Conservation (phyloP, 2,888 invertebrate species). For the Piscicola geometra region DNA sequence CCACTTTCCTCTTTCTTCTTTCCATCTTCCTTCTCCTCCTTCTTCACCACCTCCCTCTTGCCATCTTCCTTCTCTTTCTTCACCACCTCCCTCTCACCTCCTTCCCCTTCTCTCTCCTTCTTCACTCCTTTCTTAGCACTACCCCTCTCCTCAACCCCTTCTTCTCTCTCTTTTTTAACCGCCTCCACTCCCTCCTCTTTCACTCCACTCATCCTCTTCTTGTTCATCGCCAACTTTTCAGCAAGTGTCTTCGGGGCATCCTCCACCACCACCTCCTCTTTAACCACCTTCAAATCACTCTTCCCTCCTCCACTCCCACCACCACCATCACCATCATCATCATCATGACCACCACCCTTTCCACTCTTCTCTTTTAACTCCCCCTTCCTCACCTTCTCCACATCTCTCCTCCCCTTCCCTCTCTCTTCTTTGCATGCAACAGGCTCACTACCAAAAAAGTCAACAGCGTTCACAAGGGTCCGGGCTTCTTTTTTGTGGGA, state of each 20-base stretch:
- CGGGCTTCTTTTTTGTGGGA: slow-evolving; percentile 10
- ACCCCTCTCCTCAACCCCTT: background rate
- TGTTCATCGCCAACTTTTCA: background rate
- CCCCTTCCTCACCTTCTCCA: background rate
- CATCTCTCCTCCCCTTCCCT: background rate
- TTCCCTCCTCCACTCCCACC: too few relatives aligned
- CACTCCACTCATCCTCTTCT: background rate
- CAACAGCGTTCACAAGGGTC: slow-evolving; percentile 42
- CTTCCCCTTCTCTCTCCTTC: background rate
- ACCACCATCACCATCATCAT: too few relatives aligned
- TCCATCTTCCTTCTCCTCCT: background rate
- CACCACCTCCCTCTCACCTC: background rate
- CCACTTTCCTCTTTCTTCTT: background rate
- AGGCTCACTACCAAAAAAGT: slow-evolving; percentile 50
- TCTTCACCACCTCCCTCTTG: too few relatives aligned
- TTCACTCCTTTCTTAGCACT: background rate
- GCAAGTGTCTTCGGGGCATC: background rate
- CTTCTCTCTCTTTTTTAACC: background rate
- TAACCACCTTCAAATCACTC: background rate
- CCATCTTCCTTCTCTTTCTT: too few relatives aligned
- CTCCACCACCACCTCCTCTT: background rate
- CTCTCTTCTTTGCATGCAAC: slow-evolving; percentile 44
- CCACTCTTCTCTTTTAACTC: background rate
- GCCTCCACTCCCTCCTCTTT: background rate
- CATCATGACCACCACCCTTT: too few relatives aligned